Conservation (phyloP, 2,888 invertebrate species). For the Ormia ochracea region DNA sequence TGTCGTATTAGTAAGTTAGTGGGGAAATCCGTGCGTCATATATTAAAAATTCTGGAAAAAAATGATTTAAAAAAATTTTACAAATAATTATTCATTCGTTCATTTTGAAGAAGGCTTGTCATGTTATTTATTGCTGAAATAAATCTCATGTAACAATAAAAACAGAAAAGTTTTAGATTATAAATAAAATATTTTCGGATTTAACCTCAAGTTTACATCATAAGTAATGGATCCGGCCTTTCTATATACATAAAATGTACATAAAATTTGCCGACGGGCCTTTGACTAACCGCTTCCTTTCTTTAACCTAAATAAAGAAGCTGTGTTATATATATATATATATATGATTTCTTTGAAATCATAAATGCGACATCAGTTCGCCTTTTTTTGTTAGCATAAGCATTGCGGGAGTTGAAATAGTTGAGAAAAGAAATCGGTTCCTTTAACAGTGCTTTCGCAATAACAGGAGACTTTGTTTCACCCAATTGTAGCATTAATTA, state of each 20-base stretch:
- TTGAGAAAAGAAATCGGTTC: too few relatives aligned
- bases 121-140: conserved; percentile 10
- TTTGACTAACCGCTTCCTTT: too few relatives aligned
- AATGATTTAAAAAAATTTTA: conserved; percentile 7
- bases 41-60: neutral
- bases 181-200: neutral
- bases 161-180: neutral
- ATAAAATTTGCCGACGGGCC: too few relatives aligned
- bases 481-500: too few relatives aligned
- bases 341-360: neutral
- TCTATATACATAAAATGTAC: too few relatives aligned
- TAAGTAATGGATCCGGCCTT: neutral
- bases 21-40: conserved; percentile 58
- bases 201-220: neutral
- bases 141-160: neutral
- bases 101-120: conserved; percentile 23
- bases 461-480: too few relatives aligned
- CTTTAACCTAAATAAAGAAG: too few relatives aligned
- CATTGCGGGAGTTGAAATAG: too few relatives aligned
- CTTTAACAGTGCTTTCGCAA: too few relatives aligned
- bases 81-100: neutral
- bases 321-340: too few relatives aligned
- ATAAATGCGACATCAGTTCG: too few relatives aligned
- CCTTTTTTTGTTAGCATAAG: too few relatives aligned
- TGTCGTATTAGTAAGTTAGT: conserved; percentile 31